phyloP scores from a whole-genome alignment of 2,113 vertebrate species.

The Podocnemis expansa region DNA sequence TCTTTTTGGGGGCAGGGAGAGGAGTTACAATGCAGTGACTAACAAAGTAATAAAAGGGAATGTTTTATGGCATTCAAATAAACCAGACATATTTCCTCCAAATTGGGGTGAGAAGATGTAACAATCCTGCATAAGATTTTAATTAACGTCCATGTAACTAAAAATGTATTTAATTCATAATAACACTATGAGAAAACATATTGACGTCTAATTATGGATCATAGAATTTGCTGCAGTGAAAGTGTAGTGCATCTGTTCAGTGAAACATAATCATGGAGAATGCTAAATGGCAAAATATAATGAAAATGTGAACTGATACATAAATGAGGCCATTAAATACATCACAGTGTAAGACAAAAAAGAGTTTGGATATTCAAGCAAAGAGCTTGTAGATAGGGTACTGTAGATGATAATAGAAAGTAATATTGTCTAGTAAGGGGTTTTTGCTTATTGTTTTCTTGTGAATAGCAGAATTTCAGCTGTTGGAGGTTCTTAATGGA shows the following conservation, averaged over 20 bases:
- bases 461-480: constrained; percentile 68
- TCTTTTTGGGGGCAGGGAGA: neutral
- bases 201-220: constrained; percentile 86
- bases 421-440: constrained; percentile 33
- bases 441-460: constrained; percentile 49
- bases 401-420: constrained; percentile 42
- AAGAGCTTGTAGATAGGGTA: constrained; percentile 25
- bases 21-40: constrained; percentile 36
- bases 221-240: constrained; percentile 80
- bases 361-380: constrained; percentile 53
- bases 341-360: constrained; percentile 65
- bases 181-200: constrained; percentile 80
- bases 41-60: constrained; percentile 66
- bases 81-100: constrained; percentile 80
- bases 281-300: constrained; percentile 78
- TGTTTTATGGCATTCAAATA: constrained; percentile 71
- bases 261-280: constrained; percentile 79
- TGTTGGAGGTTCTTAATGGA: constrained; percentile 50
- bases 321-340: constrained; percentile 77
- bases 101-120: constrained; percentile 79
- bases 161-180: constrained; percentile 85
- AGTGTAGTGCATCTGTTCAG: constrained; percentile 84
- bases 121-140: constrained; percentile 82
- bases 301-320: constrained; percentile 79
- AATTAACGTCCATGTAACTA: constrained; percentile 86